Evolutionary conservation across 2,797 vertebrate species (phyloP).

Genomic region (Crenichthys baileyi): DNA sequence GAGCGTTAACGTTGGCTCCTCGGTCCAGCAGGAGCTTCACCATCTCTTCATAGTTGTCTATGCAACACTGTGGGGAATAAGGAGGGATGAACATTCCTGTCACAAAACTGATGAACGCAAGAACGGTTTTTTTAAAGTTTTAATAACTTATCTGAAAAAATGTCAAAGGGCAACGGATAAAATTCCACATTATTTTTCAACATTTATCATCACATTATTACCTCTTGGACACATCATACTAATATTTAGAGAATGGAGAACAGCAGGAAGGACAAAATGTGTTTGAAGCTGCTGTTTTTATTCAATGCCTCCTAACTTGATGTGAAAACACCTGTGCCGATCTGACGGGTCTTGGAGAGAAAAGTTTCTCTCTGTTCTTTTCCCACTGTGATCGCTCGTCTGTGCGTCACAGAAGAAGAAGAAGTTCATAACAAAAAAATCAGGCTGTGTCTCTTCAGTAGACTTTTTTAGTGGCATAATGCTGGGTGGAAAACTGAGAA

Average conservation of each 20-base stretch:
- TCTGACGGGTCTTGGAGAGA: conserved; percentile 6
- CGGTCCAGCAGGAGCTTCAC: conserved; percentile 92
- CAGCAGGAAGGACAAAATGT: background rate
- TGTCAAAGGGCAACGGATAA: background rate
- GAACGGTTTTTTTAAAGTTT: background rate
- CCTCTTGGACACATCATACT: conserved; percentile 1
- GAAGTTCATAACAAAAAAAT: conserved; percentile 8
- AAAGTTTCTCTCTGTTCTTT: conserved; percentile 12
- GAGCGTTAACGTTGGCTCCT: conserved; percentile 90
- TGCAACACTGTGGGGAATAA: conserved; percentile 88
- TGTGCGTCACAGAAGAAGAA: conserved; percentile 14
- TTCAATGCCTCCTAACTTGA: background rate
- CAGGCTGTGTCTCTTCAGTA: background rate
- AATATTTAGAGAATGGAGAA: background rate
- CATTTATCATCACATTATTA: background rate
- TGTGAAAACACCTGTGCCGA: background rate
- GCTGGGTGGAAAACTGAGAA: conserved; percentile 20
- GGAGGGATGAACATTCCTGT: background rate
- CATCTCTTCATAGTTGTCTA: conserved; percentile 98
- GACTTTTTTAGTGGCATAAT: conserved; percentile 18
- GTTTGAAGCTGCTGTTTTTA: conserved; percentile 3
- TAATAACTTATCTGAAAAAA: background rate
- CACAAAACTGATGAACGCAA: background rate
- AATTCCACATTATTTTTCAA: background rate
- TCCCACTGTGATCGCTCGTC: conserved; percentile 21